Evolutionary conservation across 2,888 invertebrate species (phyloP), one percentile per base, ranked within the genome.

Genomic region (Platycheirus rosarum): DNA sequence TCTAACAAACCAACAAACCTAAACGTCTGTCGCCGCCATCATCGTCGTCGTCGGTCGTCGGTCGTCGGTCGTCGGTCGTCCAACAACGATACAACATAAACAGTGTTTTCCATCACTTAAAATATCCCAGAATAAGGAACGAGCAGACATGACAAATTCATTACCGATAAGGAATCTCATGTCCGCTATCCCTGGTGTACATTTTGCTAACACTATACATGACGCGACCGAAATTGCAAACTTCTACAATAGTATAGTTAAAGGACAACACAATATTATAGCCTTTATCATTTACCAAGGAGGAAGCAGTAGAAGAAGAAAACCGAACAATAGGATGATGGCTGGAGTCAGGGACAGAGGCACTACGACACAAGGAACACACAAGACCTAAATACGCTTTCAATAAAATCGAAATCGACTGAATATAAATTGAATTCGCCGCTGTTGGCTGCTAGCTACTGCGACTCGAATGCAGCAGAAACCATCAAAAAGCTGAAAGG

Each of bases 131-230:
- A 48, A 53, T 14, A 40, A 20, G 14, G 32, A 62, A 20, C 16
- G 8, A 63, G 44, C 26, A 66, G 82, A 82, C 82, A 82, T 82
- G 82, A 82, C 82, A 82, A 82, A 82, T 82, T 82, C 82, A 82
- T 82, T 82, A 82, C 71, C 77, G 82, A 82, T 82, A 82, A 77
- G 82, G 71, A 68, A 82, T 82, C 82, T 63, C 53, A 63, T 77
- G 71, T 55, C 71, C 62, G 48, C 49, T 37, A 32, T 18, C 60
- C 20, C 1, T 44, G 32, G 40, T 76, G 63, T 42, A 57, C 49
- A 71, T 57, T 63, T 63, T 46, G 63, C 69, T 48, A 76, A 62
- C 74, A 35, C 69, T 69, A n/a, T n/a, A 71, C 70, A 76, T 75
- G 75, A 82, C 71, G 70, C 80, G 70, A 66, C 76, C 76, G 44